Conservation (phyloP, 2,888 invertebrate species). For the Andrena fulva region DNA sequence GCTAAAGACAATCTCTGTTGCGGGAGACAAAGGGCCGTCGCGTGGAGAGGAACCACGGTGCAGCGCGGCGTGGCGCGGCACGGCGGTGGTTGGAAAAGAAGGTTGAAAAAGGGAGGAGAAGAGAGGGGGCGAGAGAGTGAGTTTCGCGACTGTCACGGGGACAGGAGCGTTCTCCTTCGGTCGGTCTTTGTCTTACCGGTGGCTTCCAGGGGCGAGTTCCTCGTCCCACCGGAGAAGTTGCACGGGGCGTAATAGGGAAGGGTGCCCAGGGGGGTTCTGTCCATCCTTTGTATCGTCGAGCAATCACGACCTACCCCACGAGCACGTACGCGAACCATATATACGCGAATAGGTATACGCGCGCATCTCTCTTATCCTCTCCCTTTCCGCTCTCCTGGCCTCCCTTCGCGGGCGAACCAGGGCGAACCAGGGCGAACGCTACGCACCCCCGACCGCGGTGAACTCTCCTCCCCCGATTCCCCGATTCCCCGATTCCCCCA, state of each 20-base stretch:
- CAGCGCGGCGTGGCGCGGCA: neutral
- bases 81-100: neutral
- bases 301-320: slow-evolving; percentile 85
- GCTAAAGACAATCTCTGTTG: slow-evolving; percentile 63
- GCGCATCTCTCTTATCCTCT: slow-evolving; percentile 30
- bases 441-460: slow-evolving; percentile 30
- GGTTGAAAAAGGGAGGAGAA: neutral
- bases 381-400: slow-evolving; percentile 46
- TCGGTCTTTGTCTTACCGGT: slow-evolving; percentile 43
- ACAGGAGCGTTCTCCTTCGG: slow-evolving; percentile 48
- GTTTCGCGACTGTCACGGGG: slow-evolving; percentile 51
- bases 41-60: neutral
- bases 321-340: slow-evolving; percentile 59
- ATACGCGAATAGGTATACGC: slow-evolving; percentile 51
- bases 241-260: slow-evolving; percentile 76
- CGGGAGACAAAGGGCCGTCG: slow-evolving; percentile 17
- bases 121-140: neutral
- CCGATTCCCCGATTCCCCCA: slow-evolving; percentile 6
- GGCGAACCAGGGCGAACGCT: slow-evolving; percentile 23
- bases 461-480: neutral
- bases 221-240: slow-evolving; percentile 67
- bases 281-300: slow-evolving; percentile 84
- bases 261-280: slow-evolving; percentile 82
- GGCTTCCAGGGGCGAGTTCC: slow-evolving; percentile 57
- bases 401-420: slow-evolving; percentile 41